Percentiles rank a stretch among this genome's conserved stretches.
Conservation (phyloP, 2,797 vertebrate genomes). For the Nasua narica region DNA sequence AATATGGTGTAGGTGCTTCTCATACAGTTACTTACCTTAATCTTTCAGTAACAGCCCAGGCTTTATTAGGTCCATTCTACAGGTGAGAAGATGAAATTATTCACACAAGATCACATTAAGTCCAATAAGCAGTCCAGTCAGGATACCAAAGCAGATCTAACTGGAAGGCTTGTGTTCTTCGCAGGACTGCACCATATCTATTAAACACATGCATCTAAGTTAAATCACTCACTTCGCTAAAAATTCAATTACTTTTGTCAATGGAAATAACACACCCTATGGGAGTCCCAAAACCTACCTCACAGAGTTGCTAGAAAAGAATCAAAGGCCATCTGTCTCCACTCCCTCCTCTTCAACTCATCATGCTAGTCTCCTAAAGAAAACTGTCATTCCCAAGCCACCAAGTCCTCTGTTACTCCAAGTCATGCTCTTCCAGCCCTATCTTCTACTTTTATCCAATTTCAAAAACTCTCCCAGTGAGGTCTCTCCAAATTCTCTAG, state of each 20-base stretch:
- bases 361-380: neutral
- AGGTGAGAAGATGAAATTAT: neutral
- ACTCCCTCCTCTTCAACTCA: neutral
- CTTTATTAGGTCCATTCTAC: neutral
- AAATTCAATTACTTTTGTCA: neutral
- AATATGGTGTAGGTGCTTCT: neutral
- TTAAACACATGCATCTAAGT: neutral
- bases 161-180: neutral
- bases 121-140: neutral
- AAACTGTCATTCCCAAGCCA: neutral
- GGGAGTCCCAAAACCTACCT: neutral
- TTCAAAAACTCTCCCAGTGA: neutral
- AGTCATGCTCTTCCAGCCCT: neutral
- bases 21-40: neutral
- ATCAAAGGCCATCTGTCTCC: neutral
- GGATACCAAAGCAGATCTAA: neutral
- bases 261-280: neutral
- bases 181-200: rapidly evolving
- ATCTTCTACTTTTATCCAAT: neutral
- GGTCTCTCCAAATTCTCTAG: neutral
- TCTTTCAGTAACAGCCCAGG: neutral
- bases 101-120: neutral
- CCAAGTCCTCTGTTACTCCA: neutral
- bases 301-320: neutral
- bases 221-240: neutral